phyloP scores from a whole-genome alignment of 2,113 vertebrate species.

The Lutjanus erythropterus region DNA sequence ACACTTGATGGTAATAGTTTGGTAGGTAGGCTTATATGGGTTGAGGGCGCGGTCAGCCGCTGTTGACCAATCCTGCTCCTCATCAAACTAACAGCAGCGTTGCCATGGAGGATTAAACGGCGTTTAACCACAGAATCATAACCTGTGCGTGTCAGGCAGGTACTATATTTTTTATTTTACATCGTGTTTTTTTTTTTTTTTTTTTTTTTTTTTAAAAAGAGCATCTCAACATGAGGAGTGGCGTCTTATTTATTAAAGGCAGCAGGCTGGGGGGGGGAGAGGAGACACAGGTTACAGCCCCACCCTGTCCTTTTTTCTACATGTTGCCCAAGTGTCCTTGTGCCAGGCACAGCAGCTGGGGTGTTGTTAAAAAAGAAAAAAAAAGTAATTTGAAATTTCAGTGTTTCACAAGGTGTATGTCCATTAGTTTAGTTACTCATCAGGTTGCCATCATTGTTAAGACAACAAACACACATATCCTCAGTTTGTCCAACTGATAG shows the following conservation, averaged over 20 bases:
- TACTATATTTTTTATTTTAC: not conserved
- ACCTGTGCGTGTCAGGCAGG: slow-evolving; percentile 4
- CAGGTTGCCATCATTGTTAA: slow-evolving; percentile 33
- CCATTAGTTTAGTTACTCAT: slow-evolving; percentile 17
- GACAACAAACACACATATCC: not conserved
- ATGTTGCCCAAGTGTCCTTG: slow-evolving; percentile 42
- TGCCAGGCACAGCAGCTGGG: slow-evolving; percentile 26
- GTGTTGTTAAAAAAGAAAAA: not conserved
- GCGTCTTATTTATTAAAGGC: not conserved
- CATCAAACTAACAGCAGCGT: slow-evolving; percentile 62
- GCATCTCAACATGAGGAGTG: slow-evolving; percentile 21
- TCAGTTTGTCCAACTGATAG: not conserved
- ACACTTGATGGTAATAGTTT: slow-evolving; percentile 80
- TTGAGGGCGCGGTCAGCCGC: slow-evolving; percentile 83
- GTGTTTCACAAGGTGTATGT: not conserved
- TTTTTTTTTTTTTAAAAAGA: no score
- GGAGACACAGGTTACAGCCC: slow-evolving; percentile 12
- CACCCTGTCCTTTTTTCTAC: not conserved
- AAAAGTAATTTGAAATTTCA: not conserved
- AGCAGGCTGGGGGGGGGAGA: not conserved
- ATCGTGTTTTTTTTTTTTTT: no score
- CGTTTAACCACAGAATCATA: slow-evolving; percentile 25
- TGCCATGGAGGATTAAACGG: slow-evolving; percentile 63
- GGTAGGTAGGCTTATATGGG: slow-evolving; percentile 77
- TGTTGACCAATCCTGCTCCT: slow-evolving; percentile 78